Evolutionary conservation across 2,113 vertebrate species (phyloP), one percentile per base, ranked within the genome.

Genomic region (Pandion haliaetus): DNA sequence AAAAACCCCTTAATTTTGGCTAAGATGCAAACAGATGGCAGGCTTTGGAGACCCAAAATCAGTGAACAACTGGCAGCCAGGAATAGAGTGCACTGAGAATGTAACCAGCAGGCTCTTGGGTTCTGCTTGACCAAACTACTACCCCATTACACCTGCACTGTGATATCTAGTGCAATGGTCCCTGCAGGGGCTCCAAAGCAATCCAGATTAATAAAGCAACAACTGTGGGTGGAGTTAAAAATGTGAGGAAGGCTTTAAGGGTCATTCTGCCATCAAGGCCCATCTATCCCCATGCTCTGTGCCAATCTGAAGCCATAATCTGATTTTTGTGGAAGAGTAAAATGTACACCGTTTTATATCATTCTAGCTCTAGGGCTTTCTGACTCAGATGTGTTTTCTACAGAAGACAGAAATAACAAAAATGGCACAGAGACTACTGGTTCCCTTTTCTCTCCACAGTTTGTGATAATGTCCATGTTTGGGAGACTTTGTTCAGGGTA

Each of bases 91-190:
- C 40, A 3, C 19, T 88, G 5, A 66, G 25, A 85, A 40, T 29
- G 4, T 24, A 12, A 76, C 19, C 0, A 3, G 3, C 1, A 4
- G 4, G 17, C 77, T 82, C 40, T 79, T 72, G 10, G 11, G 70
- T 69, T 88, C 42, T 44, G 4, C 47, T 74, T 47, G 28, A 19
- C 8, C 34, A 67, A 81, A 52, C 5, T 14, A 32, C 3, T 67
- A 2, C 5, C 5, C 7, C 1, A 7, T 59, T 71, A 44, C 3
- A 78, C 63, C 28, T 32, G 3, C n/a, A 42, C 6, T 19, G 20
- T 78, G 55, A 86, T 52, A 69, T 57, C 32, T 63, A 58, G 17
- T 2, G 3, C 20, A 47, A 8, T 8, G 7, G 9, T 62, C 58
- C 58, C 36, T 83, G 8, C 8, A 84, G 11, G 5, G 5, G 0